Base-by-base conservation (phyloP, 1,140 invertebrate species). In the Adoxophyes honmai region DNA sequence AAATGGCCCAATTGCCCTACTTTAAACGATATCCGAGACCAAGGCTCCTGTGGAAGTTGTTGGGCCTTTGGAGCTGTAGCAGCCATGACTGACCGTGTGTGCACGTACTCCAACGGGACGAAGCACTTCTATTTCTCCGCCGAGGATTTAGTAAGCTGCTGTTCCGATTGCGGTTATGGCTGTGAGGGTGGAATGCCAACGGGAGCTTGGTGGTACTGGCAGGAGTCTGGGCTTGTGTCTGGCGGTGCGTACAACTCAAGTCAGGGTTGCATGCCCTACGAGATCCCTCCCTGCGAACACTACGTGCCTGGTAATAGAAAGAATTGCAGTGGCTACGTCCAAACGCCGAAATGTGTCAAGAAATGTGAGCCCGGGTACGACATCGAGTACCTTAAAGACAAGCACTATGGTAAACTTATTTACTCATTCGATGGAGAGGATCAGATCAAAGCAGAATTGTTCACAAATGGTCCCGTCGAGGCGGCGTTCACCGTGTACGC, bases 381-480 rank as follows among this genome's bases (percentile, higher is more conserved):
- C 2, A 75, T 92, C 0, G 73, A 91, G 0, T 98, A 96, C 71
- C 68, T 82, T 1, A 74, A 92, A 34, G 96, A 97, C 86, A 93
- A 94, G 70, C 92, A 95, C 76, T 95, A 85, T 70, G 96, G 95
- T 81, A 78, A 82, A 21, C 91, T 88, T 51, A 82, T 93, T 0
- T 98, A 97, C 70, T 91, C 91, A 6, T 75, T 98, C 33, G 83
- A 83, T 33, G 86, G 93, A 65, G 90, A 90, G 0, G 71, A 90
- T 10, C 90, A 94, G 58, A 98, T 98, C 61, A 92, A 94, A 86
- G 87, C 90, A 10, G 97, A 98, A 86, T 93, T 98, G 16, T 92
- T 93, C 85, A 93, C 79, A 9, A 95, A 97, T 83, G 97, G 97
- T 14, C 97, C 97, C 1, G 94, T 98, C 0, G 95, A 97, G 88